phyloP scores from a whole-genome alignment of 1,140 invertebrate species.

The Caligus rogercresseyi region DNA sequence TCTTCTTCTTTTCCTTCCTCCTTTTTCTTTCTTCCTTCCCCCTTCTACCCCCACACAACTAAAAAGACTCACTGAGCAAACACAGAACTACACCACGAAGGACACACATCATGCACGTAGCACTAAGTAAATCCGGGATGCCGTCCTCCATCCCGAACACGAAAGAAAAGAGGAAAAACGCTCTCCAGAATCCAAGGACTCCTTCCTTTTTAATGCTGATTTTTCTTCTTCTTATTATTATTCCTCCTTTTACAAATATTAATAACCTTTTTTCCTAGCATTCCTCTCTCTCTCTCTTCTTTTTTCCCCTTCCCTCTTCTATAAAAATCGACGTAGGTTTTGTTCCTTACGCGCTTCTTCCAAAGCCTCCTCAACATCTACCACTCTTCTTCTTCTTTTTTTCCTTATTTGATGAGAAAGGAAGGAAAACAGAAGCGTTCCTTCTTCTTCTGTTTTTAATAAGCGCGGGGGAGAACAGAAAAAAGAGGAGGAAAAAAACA shows the following conservation, averaged over 20 bases:
- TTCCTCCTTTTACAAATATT: neutral
- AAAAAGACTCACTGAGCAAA: neutral
- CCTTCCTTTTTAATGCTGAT: neutral
- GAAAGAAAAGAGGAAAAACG: neutral
- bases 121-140: conserved; percentile 4
- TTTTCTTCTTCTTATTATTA: neutral
- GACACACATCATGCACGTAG: too few species aligned
- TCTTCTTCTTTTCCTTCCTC: conserved; percentile 2
- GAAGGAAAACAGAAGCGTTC: too few species aligned
- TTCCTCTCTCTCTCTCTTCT: neutral
- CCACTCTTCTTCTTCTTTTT: neutral
- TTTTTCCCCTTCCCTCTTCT: neutral
- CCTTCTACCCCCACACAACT: neutral
- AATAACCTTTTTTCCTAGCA: neutral
- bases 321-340: too few species aligned
- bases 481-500: too few species aligned
- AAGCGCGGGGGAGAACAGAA: too few species aligned
- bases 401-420: neutral
- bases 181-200: neutral
- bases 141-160: conserved; percentile 3
- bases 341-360: too few species aligned
- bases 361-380: neutral
- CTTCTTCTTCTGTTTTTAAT: too few species aligned
- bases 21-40: neutral
- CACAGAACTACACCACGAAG: neutral